A percentile compares a stretch with the other conserved stretches of the same genome.
Evolutionary conservation across 2,797 vertebrate species (phyloP).

Genomic region (Coracias cyanogaster): DNA sequence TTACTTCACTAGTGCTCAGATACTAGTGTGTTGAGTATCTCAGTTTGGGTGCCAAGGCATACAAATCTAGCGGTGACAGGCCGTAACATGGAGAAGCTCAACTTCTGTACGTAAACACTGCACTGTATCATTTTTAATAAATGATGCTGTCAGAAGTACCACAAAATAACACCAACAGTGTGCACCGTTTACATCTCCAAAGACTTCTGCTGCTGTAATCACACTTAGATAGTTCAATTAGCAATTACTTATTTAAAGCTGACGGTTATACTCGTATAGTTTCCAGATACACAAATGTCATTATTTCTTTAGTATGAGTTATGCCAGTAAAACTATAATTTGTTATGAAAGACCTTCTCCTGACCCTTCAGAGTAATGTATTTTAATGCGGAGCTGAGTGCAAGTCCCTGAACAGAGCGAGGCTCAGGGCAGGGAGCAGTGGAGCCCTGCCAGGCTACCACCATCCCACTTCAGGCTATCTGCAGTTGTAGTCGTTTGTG

Average conservation of each 20-base stretch:
- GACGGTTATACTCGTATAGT: rapidly evolving
- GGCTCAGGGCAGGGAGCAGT: rapidly evolving
- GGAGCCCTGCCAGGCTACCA: too few relatives aligned
- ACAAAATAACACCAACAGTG: background rate
- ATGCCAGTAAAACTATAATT: background rate
- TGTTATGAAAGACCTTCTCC: background rate
- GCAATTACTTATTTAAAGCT: background rate
- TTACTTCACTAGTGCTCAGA: rapidly evolving
- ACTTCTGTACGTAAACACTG: background rate
- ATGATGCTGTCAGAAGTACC: background rate
- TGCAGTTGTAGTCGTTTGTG: too few relatives aligned
- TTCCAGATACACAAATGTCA: background rate
- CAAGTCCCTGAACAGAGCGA: background rate
- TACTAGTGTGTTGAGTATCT: too few relatives aligned
- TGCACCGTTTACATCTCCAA: background rate
- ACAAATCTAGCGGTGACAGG: background rate
- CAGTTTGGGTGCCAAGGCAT: background rate
- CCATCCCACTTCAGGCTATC: background rate
- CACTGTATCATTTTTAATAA: background rate
- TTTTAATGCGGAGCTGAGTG: background rate
- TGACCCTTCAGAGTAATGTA: background rate
- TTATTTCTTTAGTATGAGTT: background rate
- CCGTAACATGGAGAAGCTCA: rapidly evolving
- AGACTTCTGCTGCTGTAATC: background rate
- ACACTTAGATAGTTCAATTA: background rate